Evolutionary conservation across 1,140 invertebrate genomes (phyloP).

Genomic region (Cepaea nemoralis): DNA sequence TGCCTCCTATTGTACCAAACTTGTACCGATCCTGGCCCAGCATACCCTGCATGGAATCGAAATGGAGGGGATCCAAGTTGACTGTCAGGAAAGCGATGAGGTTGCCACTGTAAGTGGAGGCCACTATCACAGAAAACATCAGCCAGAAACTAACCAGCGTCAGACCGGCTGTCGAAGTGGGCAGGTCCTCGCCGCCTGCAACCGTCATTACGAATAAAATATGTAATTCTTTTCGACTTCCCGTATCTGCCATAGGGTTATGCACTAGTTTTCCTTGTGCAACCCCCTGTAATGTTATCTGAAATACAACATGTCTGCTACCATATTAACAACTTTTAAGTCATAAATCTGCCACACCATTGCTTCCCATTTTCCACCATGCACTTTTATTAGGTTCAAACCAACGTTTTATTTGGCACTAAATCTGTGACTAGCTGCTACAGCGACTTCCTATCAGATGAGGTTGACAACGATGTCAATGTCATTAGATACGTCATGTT

Average conservation of each 20-base stretch:
- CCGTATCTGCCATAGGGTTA: neutral
- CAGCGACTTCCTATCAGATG: no score
- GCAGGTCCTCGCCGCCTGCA: conserved; percentile 50
- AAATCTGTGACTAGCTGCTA: no score
- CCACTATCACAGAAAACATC: conserved; percentile 89
- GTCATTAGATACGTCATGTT: no score
- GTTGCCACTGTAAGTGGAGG: conserved; percentile 89
- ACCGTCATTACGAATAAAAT: no score
- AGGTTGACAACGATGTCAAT: no score
- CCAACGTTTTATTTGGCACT: no score
- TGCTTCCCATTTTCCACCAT: no score
- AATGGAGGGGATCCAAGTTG: conserved; percentile 51
- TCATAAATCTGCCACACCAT: no score
- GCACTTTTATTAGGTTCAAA: no score
- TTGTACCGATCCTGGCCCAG: conserved; percentile 50
- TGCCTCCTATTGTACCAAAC: conserved; percentile 40
- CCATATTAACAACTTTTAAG: no score
- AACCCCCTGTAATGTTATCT: neutral
- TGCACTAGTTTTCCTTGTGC: no score
- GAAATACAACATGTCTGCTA: no score
- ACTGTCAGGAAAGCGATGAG: conserved; percentile 60
- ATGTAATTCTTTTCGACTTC: neutral
- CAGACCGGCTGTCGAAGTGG: conserved; percentile 52
- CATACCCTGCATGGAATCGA: conserved; percentile 50
- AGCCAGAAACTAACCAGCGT: conserved; percentile 90